Percentiles rank a stretch among this genome's conserved stretches.
phyloP scores from a whole-genome alignment of 2,113 vertebrate genomes.

The Hippocampus guttulatus region DNA sequence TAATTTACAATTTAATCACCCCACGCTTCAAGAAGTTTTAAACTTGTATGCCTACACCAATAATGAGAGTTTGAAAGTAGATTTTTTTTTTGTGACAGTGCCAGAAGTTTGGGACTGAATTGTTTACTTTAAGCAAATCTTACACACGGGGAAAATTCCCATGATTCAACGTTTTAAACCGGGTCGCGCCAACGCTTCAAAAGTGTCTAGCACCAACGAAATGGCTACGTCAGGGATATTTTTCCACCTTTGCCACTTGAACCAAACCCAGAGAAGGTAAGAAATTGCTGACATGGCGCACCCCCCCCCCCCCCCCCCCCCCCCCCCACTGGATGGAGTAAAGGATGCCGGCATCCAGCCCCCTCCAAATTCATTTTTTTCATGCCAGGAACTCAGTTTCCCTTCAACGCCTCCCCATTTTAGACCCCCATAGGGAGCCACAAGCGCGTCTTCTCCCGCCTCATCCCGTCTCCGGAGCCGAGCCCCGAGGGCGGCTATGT shows the following conservation, averaged over 20 bases:
- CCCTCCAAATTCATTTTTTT: background rate
- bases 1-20: no score
- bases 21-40: background rate
- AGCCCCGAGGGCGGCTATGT: constrained; percentile 88
- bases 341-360: background rate
- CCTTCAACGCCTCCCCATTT: background rate
- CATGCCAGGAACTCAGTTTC: background rate
- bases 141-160: background rate
- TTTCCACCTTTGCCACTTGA: background rate
- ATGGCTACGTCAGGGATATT: background rate
- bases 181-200: background rate
- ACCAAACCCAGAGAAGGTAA: background rate
- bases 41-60: background rate
- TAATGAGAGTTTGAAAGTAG: background rate
- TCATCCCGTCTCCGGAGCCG: constrained; percentile 88
- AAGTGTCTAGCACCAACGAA: background rate
- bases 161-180: background rate
- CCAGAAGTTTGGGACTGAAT: background rate
- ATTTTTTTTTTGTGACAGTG: background rate
- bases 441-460: constrained; percentile 85
- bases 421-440: constrained; percentile 84
- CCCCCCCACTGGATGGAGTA: background rate
- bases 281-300: background rate
- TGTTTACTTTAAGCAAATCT: no score
- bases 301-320: no score